Base-by-base conservation (phyloP, 1,140 invertebrate species). In the Protaetia brevitarsis region DNA sequence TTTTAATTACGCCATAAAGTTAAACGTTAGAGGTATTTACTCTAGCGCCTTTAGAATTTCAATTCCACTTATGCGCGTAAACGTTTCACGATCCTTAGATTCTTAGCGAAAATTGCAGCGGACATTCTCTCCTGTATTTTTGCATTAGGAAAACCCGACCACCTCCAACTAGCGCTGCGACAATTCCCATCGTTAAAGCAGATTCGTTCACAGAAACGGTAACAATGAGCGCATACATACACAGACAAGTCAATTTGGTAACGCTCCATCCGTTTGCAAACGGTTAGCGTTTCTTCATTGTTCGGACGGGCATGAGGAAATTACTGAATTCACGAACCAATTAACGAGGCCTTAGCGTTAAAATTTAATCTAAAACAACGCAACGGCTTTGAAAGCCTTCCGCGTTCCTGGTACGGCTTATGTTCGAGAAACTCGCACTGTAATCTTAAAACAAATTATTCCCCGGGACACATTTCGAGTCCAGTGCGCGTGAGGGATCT, bases 331-430 rank as follows among this genome's bases (percentile, higher is more conserved):
- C 41, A 51, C 19, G 26, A 51, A 51, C 41, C 41, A 51, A 51
- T 51, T 51, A 51, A 51, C 41, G 13, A 51, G 21, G 26, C 19
- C 26, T 51, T 51, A 23, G 11, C 41, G 41, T 23, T 6, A 51
- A 51, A 51, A 16, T 23, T 51, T 51, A 51, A 51, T 51, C 41
- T 51, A 51, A 51, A 51, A 51, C 41, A 51, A 51, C n/a, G n/a
- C n/a, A n/a, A n/a, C 41, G 41, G 26, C 41, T 23, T n/a, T 51
- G 19, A 23, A 51, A 23, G 41, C 41, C 26, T 51, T 23, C 41
- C 19, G 8, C 6, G 21, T 51, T 51, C 41, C 19, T 19, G 41
- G 41, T 51, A 51, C 21, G 26, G 19, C 11, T 7, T 13, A 51
- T 6, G 7, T 13, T 23, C 19, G 41, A 51, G 13, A 51, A 51